A percentile compares a stretch with the other conserved stretches of the same genome.
Conservation (phyloP, 1,140 invertebrate genomes). For the Odontomachus brunneus region DNA sequence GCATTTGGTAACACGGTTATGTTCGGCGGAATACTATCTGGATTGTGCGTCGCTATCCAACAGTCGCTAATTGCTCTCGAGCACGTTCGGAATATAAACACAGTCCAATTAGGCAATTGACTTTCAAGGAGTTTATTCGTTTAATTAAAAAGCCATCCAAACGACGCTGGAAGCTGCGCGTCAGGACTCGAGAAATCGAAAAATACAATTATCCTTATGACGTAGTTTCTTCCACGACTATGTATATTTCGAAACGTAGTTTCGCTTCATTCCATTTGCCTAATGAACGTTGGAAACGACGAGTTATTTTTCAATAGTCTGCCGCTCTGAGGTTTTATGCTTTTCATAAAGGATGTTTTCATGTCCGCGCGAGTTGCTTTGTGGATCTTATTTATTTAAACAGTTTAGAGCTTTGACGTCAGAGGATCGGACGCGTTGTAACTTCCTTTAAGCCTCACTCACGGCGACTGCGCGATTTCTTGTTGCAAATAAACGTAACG, state of each 20-base stretch:
- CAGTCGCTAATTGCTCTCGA: constrained; percentile 1
- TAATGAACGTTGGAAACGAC: constrained; percentile 22
- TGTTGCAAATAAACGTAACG: background rate
- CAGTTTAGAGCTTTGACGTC: constrained; percentile 27
- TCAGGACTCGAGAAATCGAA: background rate
- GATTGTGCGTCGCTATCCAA: background rate
- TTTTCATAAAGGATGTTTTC: background rate
- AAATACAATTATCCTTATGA: constrained; percentile 27
- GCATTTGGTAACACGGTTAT: background rate
- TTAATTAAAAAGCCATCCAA: constrained; percentile 37
- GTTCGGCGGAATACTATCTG: background rate
- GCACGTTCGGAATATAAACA: constrained; percentile 17
- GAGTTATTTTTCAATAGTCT: constrained; percentile 16
- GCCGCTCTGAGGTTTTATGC: background rate
- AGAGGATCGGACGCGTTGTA: background rate
- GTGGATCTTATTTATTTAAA: constrained; percentile 16
- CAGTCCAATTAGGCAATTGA: constrained; percentile 31
- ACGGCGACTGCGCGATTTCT: background rate
- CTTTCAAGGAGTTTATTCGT: constrained; percentile 36
- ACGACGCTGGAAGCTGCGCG: background rate
- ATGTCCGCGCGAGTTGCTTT: background rate
- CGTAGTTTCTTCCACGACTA: constrained; percentile 10
- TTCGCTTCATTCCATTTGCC: constrained; percentile 27
- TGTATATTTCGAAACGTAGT: background rate
- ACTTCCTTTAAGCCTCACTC: background rate